These are phyloP conservation scores for Lophotis ruficrista DNA, from an alignment of 2,113 vertebrate genomes.

Conservation along the genomic window DNA sequence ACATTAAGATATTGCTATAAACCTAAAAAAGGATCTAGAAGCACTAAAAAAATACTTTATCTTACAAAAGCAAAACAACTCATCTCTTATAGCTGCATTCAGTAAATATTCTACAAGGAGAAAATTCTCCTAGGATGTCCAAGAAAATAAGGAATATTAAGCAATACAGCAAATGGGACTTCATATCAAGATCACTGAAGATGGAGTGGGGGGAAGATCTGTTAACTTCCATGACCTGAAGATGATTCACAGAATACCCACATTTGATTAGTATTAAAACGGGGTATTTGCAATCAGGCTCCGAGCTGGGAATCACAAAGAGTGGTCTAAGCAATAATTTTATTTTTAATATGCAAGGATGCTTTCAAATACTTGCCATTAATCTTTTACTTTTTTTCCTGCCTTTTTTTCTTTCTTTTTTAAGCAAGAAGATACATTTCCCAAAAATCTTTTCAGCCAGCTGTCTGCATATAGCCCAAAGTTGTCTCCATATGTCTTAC, in stretches of 20 bases:
- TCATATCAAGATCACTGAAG: background rate
- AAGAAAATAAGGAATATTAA: background rate
- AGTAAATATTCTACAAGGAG: background rate
- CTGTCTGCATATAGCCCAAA: background rate
- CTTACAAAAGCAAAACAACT: background rate
- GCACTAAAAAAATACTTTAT: background rate
- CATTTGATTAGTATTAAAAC: background rate
- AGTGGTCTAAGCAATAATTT: background rate
- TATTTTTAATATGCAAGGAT: background rate
- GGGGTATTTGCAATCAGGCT: background rate
- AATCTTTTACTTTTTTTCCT: background rate
- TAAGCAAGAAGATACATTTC: background rate
- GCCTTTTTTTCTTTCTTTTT: background rate
- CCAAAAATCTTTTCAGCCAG: background rate
- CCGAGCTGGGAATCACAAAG: background rate
- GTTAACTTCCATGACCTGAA: background rate
- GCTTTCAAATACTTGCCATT: background rate
- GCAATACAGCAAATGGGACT: background rate
- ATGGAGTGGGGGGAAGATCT: background rate
- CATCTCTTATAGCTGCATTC: background rate
- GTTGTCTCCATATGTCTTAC: background rate
- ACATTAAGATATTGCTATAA: background rate
- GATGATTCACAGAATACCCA: background rate
- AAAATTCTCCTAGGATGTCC: background rate
- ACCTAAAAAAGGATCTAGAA: background rate